Evolutionary conservation across 2,797 vertebrate genomes (phyloP).

Genomic region (Sebastes minor): DNA sequence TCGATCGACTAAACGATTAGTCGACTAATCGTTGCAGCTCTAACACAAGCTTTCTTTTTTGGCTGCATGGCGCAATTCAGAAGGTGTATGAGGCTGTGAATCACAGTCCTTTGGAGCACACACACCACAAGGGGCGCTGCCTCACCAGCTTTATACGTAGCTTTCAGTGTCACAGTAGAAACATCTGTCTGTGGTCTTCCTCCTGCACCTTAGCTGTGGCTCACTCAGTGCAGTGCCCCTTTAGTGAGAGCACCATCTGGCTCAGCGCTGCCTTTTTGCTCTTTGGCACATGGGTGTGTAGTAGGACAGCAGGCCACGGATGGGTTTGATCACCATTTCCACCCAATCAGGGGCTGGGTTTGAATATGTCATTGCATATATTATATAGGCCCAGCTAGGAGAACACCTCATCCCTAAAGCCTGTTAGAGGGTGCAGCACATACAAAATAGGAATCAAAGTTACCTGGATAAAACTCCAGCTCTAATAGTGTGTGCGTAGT

Average conservation of each 20-base stretch:
- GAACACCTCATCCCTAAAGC: neutral
- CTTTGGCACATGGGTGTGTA: neutral
- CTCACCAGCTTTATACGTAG: neutral
- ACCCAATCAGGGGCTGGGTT: neutral
- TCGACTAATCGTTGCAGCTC: no score
- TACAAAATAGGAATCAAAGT: neutral
- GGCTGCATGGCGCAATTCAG: neutral
- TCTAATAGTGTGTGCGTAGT: neutral
- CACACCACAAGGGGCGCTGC: neutral
- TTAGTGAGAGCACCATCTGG: conserved; percentile 14
- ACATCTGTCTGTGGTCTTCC: neutral
- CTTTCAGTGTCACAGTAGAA: neutral
- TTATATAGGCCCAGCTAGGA: neutral
- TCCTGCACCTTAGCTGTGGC: neutral
- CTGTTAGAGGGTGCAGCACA: neutral
- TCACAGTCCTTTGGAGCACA: neutral
- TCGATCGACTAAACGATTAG: no score
- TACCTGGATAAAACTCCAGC: neutral
- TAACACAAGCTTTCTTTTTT: neutral
- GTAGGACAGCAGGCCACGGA: neutral
- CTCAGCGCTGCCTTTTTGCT: neutral
- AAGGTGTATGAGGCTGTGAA: neutral
- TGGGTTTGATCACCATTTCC: neutral
- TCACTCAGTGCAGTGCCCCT: neutral
- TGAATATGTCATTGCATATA: neutral